Base-by-base conservation (phyloP, 1,140 invertebrate species). In the Drosophila truncata region DNA sequence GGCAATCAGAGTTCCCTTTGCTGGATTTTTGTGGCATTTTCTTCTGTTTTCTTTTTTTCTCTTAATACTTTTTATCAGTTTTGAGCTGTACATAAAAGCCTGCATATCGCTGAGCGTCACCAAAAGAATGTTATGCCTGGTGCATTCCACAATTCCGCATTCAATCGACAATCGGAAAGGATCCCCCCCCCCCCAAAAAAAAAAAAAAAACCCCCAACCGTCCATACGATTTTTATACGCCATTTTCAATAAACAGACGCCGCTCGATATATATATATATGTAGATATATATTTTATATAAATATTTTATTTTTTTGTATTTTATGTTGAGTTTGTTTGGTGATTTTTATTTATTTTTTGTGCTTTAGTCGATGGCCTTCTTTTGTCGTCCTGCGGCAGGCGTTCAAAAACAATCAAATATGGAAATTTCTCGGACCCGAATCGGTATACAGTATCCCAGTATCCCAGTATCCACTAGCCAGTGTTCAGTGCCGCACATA, bases 341-440 rank as follows among this genome's bases (percentile, higher is more conserved):
- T 29, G 25, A 8, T 13, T 71, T 64, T 49, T 23, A 23, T 18
- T 52, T 47, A 33, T 20, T 55, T 50, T 20, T 25, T 37, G 57
- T 16, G 49, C n/a, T 31, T 18, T 13, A 16, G 47, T 5, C 25
- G 25, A n/a, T 44, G 46, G 20, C 39, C 54, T 64, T 69, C 76
- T 46, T 33, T 59, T 58, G 47, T 65, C 52, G 54, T 64, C 44
- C 52, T 78, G 78, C 60, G 77, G 69, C 78, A 71, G 58, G 52
- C 67, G 69, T 71, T 78, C 82, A 80, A 88, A 87, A 87, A 87
- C 84, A 87, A 87, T 87, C 84, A 87, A 87, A 87, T 87, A 87
- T 87, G 84, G 77, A 87, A 84, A 87, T 87, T 88, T 69, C 31
- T 66, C 55, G 72, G 63, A 73, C 44, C 59, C 64, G 44, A 72